Base-by-base conservation (phyloP, 2,888 invertebrate species). In the Trichogramma evanescens region DNA sequence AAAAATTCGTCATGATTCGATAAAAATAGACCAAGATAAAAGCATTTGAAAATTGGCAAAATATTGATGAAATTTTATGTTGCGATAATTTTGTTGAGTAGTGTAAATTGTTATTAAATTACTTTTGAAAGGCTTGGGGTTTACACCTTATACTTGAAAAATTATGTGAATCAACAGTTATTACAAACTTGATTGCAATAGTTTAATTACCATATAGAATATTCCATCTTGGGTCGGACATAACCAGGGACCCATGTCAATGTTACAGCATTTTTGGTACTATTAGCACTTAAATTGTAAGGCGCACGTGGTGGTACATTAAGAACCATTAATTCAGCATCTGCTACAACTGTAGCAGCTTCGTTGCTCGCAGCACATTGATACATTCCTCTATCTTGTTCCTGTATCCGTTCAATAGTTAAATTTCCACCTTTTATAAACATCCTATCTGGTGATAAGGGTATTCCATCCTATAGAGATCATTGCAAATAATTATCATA, bases 301-400 rank as follows among this genome's bases (percentile, higher is more conserved):
- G 95, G 95, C 10, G 95, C 93, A 71, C 93, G 87, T n/a, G 94
- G 93, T 40, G 93, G 89, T 55, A 89, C 86, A 75, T 91, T 93
- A 80, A 91, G 87, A 52, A 93, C 88, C 77, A 90, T 84, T 62
- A 93, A 80, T 80, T 92, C 91, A 0, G 89, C 86, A 79, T 90
- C 90, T 1, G 86, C 85, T 39, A 84, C 84, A 53, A 93, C 87
- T n/a, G 89, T 88, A 50, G 91, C 92, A 5, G 94, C 94, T 71
- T 90, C 91, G 80, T 95, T 95, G 68, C 87, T 87, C 2, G 91
- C 91, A 54, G 87, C 85, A 76, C 92, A 92, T 74, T 88, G 87
- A 78, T 90, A 91, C 70, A 89, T 82, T 52, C 96, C 96, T 69
- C 93, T 87, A 80, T 96, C 96, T 65, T 87, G 86, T 77, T 91